A percentile compares a stretch with the other conserved stretches of the same genome.
phyloP scores from a whole-genome alignment of 2,113 vertebrate species.

The Pithys albifrons region DNA sequence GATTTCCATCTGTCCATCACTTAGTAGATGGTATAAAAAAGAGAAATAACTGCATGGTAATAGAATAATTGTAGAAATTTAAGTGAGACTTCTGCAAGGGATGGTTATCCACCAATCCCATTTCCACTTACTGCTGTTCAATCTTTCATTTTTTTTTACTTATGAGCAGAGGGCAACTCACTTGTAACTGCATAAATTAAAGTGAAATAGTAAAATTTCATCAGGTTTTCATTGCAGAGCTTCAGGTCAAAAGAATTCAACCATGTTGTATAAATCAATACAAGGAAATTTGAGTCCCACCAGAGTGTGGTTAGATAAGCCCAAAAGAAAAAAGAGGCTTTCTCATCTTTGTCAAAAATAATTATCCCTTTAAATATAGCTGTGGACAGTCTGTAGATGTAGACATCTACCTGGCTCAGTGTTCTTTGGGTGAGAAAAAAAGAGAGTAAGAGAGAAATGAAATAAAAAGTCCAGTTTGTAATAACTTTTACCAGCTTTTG shows the following conservation, averaged over 20 bases:
- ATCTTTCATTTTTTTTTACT: neutral
- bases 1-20: neutral
- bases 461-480: neutral
- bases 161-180: neutral
- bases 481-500: neutral
- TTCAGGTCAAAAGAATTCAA: neutral
- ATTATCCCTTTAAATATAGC: neutral
- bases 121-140: neutral
- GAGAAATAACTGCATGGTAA: neutral
- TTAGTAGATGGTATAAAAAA: neutral
- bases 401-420: neutral
- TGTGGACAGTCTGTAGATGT: neutral
- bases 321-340: neutral
- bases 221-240: neutral
- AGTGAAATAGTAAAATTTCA: neutral
- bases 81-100: neutral
- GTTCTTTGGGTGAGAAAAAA: neutral
- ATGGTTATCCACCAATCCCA: neutral
- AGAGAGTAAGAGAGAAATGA: neutral
- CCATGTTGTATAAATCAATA: neutral
- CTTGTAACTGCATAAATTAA: neutral
- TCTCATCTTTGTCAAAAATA: slow-evolving; percentile 1
- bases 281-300: neutral
- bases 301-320: neutral
- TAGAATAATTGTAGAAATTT: neutral